phyloP scores from a whole-genome alignment of 37 sponge, comb jelly and placozoan genomes.

The Crambe crambe region DNA sequence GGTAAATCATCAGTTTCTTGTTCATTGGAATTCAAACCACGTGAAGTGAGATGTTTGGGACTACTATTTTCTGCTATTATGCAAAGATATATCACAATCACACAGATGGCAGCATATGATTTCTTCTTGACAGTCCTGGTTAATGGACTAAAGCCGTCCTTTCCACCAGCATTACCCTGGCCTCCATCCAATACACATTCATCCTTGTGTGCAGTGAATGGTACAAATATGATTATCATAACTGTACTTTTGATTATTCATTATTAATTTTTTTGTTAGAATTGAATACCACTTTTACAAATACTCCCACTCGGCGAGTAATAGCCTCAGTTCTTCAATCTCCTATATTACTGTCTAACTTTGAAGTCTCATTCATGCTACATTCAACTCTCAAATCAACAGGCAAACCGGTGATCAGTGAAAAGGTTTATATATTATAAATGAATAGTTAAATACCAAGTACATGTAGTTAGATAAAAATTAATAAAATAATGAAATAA shows the following conservation, averaged over 20 bases:
- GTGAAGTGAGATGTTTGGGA: constrained; percentile 17
- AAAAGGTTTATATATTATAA: no score
- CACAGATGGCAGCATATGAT: constrained; percentile 89
- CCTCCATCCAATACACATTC: constrained; percentile 67
- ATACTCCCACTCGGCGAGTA: constrained; percentile 74
- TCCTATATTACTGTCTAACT: constrained; percentile 48
- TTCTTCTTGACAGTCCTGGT: constrained; percentile 87
- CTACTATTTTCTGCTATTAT: no score
- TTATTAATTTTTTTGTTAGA: neutral
- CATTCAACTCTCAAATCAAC: no score
- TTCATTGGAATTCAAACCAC: constrained; percentile 22
- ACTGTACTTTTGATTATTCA: neutral
- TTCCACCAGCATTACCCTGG: constrained; percentile 85
- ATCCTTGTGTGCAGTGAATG: neutral
- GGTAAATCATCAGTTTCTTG: constrained; percentile 19
- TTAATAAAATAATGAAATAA: no score
- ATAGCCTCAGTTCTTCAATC: constrained; percentile 75
- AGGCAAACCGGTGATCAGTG: no score
- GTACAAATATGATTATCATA: neutral
- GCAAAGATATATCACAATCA: no score
- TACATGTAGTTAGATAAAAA: no score
- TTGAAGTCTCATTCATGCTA: no score
- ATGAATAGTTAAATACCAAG: no score
- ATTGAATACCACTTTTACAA: constrained; percentile 25
- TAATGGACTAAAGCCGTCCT: constrained; percentile 71